Evolutionary conservation across 2,888 invertebrate species (phyloP), one percentile per base, ranked within the genome.

Genomic region (Embidobia sp.): DNA sequence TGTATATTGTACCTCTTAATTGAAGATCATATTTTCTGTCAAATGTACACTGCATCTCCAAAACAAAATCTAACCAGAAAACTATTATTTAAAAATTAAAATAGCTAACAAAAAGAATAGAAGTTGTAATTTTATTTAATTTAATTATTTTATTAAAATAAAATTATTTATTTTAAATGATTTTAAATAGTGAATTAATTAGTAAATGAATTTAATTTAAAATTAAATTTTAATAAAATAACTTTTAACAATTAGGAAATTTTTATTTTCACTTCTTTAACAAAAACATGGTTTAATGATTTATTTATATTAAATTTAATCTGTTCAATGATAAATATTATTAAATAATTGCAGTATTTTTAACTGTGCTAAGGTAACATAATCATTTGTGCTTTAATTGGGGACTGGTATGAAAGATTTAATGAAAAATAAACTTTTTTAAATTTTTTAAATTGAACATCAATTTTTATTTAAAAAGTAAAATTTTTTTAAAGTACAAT

Each of bases 351-450:
- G 94, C 94, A 92, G 93, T 94, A 94, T 92, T n/a, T 87, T 91
- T 94, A 91, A 94, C 93, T 92, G 93, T 94, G 92, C 93, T 92
- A 94, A 94, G 93, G 94, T 94, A 94, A 93, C 94, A 93, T 93
- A 94, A 94, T 93, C 90, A 93, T 91, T 94, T 92, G 94, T 93
- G 92, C 93, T 91, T 94, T 95, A 93, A 95, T 93, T 94, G 91
- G 89, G 92, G 92, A 92, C 94, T 94, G 89, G 94, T 90, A 95
- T 95, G 94, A 94, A 94, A 85, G 94, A 92, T 92, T 93, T 89
- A 88, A 94, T 92, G 92, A 93, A 84, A 91, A 91, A 92, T 91
- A 89, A 86, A 86, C 91, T 93, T 92, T 93, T 90, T 93, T 91
- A 90, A 90, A 90, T 82, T 89, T 74, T 77, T 86, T 88, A 83